These are phyloP conservation scores for Phymastichus coffea DNA, from an alignment of 1,140 invertebrate genomes.

Conservation along the genomic window DNA sequence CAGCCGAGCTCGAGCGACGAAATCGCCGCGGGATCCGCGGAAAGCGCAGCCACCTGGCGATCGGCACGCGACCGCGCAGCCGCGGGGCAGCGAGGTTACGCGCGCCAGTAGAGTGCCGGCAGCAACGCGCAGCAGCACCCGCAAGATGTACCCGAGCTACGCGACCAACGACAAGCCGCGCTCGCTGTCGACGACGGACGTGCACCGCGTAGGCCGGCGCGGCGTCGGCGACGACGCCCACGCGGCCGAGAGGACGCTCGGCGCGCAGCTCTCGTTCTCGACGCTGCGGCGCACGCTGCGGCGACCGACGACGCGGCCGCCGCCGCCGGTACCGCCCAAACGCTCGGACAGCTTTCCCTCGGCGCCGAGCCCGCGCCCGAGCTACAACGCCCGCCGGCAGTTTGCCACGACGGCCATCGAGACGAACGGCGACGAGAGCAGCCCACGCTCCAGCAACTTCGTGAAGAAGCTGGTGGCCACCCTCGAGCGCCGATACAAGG, in stretches of 20 bases:
- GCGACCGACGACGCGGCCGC: neutral
- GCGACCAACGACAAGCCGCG: neutral
- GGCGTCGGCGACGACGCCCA: neutral
- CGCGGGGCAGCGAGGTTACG: no score
- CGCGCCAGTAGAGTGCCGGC: no score
- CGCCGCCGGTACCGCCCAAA: neutral
- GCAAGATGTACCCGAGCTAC: neutral
- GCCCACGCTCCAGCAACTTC: conserved; percentile 24
- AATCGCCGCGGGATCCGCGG: no score
- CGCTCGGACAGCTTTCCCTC: no score
- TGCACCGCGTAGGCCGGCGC: neutral
- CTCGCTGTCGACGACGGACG: conserved; percentile 5
- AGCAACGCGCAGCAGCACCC: no score
- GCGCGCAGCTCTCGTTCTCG: no score
- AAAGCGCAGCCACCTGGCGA: no score
- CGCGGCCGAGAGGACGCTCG: no score
- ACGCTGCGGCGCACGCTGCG: neutral
- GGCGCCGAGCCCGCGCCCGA: no score
- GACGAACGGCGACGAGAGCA: no score
- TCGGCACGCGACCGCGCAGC: no score
- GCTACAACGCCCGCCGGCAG: neutral
- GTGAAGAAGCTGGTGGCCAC: conserved; percentile 28
- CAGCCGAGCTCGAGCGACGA: no score
- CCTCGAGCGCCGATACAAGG: conserved; percentile 19
- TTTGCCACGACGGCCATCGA: neutral